Base-by-base conservation (phyloP, 2,113 vertebrate species). In the Butorides virescens region DNA sequence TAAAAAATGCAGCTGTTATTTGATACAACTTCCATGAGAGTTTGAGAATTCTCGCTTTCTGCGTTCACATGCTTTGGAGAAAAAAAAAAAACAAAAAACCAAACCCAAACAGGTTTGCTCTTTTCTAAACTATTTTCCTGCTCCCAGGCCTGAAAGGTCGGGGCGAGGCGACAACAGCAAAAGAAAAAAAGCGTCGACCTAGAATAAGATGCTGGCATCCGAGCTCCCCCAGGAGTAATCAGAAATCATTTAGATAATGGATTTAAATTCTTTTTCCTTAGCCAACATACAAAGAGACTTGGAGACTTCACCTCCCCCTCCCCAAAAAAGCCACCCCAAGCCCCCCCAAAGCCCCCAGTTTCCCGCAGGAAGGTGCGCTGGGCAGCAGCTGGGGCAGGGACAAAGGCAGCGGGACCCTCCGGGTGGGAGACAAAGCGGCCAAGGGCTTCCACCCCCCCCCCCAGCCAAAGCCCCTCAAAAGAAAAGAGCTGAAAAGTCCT, bases 351-450 rank as follows among this genome's bases (percentile, higher is more conserved):
- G 14, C 6, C 25, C 50, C 2, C 1, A 4, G 34, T 19, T 20
- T 55, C 84, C 58, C 3, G 4, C 59, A 11, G 96, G 78, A 95
- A 85, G 91, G 91, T 91, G 90, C 10, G 10, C 56, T 25, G 89
- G 93, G 76, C 96, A 88, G 97, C 96, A 96, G 97, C 96, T 90
- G 85, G 92, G 95, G 58, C 94, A 86, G 96, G 94, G 94, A 89
- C 79, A 91, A 95, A 97, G 91, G 94, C 84, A 52, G 89, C 52
- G 46, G 92, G 88, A 95, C 73, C 34, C 53, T 67, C 93, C 1
- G 3, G 86, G 52, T 79, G n/a, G 37, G 23, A 94, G 68, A 92
- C 92, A 93, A 97, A 96, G 93, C 67, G 3, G 50, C 32, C 21
- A 37, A 81, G 85, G 46, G 86, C 27, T 86, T 44, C n/a, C 81